These are phyloP conservation scores for Pterois miles DNA, from an alignment of 2,797 vertebrate genomes.

Conservation along the genomic window DNA sequence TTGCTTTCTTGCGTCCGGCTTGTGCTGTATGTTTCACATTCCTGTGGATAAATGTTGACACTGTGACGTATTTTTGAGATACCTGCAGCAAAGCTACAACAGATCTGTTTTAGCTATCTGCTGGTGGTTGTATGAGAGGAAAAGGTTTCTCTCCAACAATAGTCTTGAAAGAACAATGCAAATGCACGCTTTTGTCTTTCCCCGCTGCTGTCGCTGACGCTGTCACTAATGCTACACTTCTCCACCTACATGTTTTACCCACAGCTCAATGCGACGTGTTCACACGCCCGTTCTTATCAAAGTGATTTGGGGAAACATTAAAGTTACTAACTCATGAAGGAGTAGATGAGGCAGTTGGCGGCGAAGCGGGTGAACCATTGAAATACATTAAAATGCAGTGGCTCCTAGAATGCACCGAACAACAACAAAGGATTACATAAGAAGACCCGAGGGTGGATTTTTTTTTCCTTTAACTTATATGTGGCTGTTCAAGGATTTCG, in stretches of 20 bases:
- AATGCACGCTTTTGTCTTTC: slow-evolving; percentile 9
- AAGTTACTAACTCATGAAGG: slow-evolving; percentile 1
- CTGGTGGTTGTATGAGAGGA: neutral
- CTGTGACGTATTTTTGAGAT: neutral
- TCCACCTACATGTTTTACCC: slow-evolving; percentile 13
- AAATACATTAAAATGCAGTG: slow-evolving; percentile 13
- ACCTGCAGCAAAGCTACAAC: neutral
- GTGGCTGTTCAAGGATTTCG: neutral
- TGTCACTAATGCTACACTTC: slow-evolving; percentile 9
- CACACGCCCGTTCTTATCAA: neutral
- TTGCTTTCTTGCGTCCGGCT: neutral
- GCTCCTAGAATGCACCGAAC: slow-evolving; percentile 13
- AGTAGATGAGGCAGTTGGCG: slow-evolving; percentile 4
- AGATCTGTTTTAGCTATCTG: neutral
- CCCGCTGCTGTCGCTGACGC: slow-evolving; percentile 1
- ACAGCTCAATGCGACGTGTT: slow-evolving; percentile 1
- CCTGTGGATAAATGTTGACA: neutral
- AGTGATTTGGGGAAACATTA: slow-evolving; percentile 9
- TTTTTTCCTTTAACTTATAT: neutral
- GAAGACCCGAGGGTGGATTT: neutral
- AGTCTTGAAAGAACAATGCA: neutral
- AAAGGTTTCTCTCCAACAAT: slow-evolving; percentile 5
- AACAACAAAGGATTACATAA: slow-evolving; percentile 32
- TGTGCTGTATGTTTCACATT: neutral
- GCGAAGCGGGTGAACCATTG: neutral